phyloP scores from a whole-genome alignment of 2,797 vertebrate species.

The Selene dorsalis region DNA sequence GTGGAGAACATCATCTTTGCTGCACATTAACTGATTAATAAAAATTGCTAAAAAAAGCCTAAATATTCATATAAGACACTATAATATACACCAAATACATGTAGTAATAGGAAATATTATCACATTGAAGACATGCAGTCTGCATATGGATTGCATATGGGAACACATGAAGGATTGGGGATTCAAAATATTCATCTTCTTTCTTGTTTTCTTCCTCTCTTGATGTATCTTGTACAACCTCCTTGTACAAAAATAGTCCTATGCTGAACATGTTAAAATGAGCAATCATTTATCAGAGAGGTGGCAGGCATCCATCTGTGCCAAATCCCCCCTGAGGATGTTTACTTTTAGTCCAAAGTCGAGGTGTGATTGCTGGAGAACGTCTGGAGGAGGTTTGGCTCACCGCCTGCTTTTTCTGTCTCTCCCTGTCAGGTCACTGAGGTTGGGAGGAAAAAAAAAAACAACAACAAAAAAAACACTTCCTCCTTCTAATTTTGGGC shows the following conservation, averaged over 20 bases:
- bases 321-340: conserved; percentile 33
- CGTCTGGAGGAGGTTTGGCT: conserved; percentile 27
- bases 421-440: conserved; percentile 47
- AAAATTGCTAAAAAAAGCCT: neutral
- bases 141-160: neutral
- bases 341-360: conserved; percentile 65
- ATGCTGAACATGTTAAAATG: conserved; percentile 16
- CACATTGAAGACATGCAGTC: neutral
- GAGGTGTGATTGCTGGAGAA: conserved; percentile 69
- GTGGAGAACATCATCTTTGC: neutral
- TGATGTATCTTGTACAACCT: neutral
- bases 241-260: conserved; percentile 3
- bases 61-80: neutral
- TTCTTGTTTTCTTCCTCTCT: neutral
- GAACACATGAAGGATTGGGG: neutral
- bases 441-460: conserved; percentile 34
- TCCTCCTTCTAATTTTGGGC: conserved; percentile 60
- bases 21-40: neutral
- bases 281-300: conserved; percentile 22
- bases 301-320: conserved; percentile 40
- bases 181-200: neutral
- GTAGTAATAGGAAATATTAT: neutral
- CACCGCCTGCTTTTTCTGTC: conserved; percentile 46
- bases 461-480: conserved; percentile 60
- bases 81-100: too few species aligned